A percentile compares a stretch with the other conserved stretches of the same genome.
Evolutionary conservation across 2,113 vertebrate species (phyloP).

Genomic region (Macaca nemestrina): DNA sequence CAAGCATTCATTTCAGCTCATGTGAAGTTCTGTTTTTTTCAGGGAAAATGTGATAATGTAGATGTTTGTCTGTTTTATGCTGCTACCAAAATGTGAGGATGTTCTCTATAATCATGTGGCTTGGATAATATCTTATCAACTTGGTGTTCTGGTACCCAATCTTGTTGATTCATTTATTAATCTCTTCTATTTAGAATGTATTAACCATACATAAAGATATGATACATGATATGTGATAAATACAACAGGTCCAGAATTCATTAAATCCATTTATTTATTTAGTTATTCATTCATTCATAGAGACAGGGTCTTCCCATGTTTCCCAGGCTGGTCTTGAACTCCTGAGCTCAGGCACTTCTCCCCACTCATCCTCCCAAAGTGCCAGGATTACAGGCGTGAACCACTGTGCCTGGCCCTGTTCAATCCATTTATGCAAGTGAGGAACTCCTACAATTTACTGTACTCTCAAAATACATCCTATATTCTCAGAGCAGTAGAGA

Average conservation of each 20-base stretch:
- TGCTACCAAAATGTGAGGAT: background rate
- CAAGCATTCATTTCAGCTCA: background rate
- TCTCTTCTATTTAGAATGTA: background rate
- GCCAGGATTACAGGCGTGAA: too few species aligned
- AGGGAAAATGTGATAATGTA: slow-evolving; percentile 10
- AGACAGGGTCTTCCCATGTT: too few species aligned
- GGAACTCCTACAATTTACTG: background rate
- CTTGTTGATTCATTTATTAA: slow-evolving; percentile 23
- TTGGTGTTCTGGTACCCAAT: slow-evolving; percentile 32
- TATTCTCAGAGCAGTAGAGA: background rate
- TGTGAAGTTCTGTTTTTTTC: slow-evolving; percentile 16
- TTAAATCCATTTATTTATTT: background rate
- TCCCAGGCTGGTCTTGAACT: too few species aligned
- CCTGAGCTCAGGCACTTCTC: too few species aligned
- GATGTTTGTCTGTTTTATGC: slow-evolving; percentile 7
- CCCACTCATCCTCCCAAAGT: too few species aligned
- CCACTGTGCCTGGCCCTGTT: background rate
- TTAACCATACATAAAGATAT: background rate
- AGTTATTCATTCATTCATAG: too few species aligned
- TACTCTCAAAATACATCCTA: slow-evolving; percentile 38
- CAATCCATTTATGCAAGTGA: background rate
- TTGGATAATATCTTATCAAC: background rate
- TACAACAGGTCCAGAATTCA: background rate
- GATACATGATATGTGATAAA: background rate
- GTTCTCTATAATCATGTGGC: background rate